These are phyloP conservation scores for Steinernema hermaphroditum DNA, from an alignment of 2,888 invertebrate genomes.

Conservation along the genomic window DNA sequence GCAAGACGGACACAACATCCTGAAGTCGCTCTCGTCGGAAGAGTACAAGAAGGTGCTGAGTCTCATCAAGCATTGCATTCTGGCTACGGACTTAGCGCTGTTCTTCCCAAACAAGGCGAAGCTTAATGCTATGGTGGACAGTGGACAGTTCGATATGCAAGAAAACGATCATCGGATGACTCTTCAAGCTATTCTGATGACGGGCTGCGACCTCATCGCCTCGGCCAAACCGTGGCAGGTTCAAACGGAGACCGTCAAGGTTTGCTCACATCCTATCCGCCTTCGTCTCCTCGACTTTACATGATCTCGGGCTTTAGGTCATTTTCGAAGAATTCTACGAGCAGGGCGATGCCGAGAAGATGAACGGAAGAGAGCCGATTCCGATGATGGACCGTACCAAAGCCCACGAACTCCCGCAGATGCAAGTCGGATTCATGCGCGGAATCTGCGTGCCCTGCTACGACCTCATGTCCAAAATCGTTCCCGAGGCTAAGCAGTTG, in stretches of 20 bases:
- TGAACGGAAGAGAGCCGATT: conserved; percentile 76
- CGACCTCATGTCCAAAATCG: conserved; percentile 73
- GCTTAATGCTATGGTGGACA: conserved; percentile 49
- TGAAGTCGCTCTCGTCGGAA: conserved; percentile 69
- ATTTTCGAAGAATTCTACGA: conserved; percentile 83
- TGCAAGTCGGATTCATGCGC: conserved; percentile 81
- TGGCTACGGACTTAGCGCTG: conserved; percentile 81
- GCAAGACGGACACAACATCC: conserved; percentile 83
- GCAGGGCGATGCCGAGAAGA: conserved; percentile 77
- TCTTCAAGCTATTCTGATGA: conserved; percentile 79
- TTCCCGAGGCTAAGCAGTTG: conserved; percentile 77
- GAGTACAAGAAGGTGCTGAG: conserved; percentile 73
- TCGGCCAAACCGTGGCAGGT: conserved; percentile 83
- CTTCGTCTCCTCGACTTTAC: neutral
- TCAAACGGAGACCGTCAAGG: conserved; percentile 78
- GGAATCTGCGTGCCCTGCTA: conserved; percentile 84
- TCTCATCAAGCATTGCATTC: conserved; percentile 79
- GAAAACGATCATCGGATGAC: conserved; percentile 73
- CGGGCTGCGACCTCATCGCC: conserved; percentile 81
- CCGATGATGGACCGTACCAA: conserved; percentile 81
- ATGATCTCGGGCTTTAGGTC: conserved; percentile 67
- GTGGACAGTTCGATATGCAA: conserved; percentile 73
- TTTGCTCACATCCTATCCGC: neutral
- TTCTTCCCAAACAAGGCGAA: conserved; percentile 77
- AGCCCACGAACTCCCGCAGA: conserved; percentile 77